A percentile compares a stretch with the other conserved stretches of the same genome.
Evolutionary conservation across 1,140 invertebrate species (phyloP).

Genomic region (Zaprionus lachaisei): DNA sequence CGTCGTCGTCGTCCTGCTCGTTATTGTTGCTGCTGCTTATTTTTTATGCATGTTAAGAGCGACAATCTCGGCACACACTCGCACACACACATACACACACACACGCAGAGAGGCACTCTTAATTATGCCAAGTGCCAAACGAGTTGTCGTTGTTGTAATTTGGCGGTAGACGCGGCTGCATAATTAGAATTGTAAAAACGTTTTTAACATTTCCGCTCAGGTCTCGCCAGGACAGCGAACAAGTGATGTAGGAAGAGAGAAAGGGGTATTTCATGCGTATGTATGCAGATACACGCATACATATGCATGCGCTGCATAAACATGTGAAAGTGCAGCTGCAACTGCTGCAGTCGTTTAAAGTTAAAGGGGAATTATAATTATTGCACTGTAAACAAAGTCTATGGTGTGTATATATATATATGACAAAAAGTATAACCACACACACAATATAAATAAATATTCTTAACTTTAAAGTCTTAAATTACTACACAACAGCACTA

Average conservation of each 20-base stretch:
- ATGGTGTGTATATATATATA: neutral
- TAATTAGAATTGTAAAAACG: conserved; percentile 80
- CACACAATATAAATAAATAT: neutral
- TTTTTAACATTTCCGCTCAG: conserved; percentile 56
- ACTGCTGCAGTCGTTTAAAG: neutral
- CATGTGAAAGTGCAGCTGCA: conserved; percentile 7
- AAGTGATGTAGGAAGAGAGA: neutral
- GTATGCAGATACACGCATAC: neutral
- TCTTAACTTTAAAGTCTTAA: too few relatives aligned
- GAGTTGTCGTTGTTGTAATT: conserved; percentile 56
- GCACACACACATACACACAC: conserved; percentile 12
- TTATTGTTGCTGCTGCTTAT: conserved; percentile 49
- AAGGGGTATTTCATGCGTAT: neutral
- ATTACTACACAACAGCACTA: too few relatives aligned
- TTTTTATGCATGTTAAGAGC: conserved; percentile 79
- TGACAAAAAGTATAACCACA: neutral
- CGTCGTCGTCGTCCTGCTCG: neutral
- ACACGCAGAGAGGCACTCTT: conserved; percentile 52
- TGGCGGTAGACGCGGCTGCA: conserved; percentile 69
- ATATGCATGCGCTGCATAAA: conserved; percentile 1
- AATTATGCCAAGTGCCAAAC: conserved; percentile 76
- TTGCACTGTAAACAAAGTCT: neutral
- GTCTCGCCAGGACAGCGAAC: conserved; percentile 15
- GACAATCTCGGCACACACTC: conserved; percentile 71
- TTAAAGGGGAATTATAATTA: neutral